A percentile compares a stretch with the other conserved stretches of the same genome.
Conservation (phyloP, 1,140 invertebrate genomes). For the Physella acuta region DNA sequence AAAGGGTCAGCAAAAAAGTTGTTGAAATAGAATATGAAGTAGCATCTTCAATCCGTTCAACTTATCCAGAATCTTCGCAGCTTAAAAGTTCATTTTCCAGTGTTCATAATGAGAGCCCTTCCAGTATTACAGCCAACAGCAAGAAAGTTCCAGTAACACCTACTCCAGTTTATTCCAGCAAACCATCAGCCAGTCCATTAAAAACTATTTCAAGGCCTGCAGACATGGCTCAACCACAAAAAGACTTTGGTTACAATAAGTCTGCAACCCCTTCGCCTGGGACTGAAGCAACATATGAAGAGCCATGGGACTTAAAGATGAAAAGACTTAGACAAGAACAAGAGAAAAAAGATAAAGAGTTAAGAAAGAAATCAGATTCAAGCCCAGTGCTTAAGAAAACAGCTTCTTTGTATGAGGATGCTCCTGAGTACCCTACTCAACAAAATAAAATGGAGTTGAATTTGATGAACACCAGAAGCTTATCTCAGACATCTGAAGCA, state of each 20-base stretch:
- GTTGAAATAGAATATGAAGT: constrained; percentile 27
- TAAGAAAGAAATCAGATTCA: background rate
- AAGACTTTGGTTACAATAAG: background rate
- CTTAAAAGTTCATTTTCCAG: background rate
- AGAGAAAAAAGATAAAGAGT: constrained; percentile 3
- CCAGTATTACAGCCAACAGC: constrained; percentile 3
- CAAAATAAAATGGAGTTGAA: constrained; percentile 5
- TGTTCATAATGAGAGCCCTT: background rate
- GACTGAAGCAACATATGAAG: constrained; percentile 19
- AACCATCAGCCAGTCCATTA: background rate
- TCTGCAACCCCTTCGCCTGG: background rate
- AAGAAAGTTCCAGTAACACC: background rate
- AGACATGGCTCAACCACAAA: background rate
- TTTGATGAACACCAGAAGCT: constrained; percentile 2
- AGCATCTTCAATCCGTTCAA: constrained; percentile 1
- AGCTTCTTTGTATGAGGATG: constrained; percentile 9
- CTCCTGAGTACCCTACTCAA: background rate
- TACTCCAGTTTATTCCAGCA: too few relatives aligned
- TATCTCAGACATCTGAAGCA: constrained; percentile 17
- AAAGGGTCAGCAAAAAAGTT: constrained; percentile 16
- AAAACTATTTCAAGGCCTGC: background rate
- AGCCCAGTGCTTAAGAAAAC: background rate
- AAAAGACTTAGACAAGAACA: constrained; percentile 25
- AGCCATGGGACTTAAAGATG: constrained; percentile 24
- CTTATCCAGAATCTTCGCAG: background rate